These are phyloP conservation scores for Pandemis cinnamomeana DNA, from an alignment of 2,888 invertebrate species.

Conservation along the genomic window DNA sequence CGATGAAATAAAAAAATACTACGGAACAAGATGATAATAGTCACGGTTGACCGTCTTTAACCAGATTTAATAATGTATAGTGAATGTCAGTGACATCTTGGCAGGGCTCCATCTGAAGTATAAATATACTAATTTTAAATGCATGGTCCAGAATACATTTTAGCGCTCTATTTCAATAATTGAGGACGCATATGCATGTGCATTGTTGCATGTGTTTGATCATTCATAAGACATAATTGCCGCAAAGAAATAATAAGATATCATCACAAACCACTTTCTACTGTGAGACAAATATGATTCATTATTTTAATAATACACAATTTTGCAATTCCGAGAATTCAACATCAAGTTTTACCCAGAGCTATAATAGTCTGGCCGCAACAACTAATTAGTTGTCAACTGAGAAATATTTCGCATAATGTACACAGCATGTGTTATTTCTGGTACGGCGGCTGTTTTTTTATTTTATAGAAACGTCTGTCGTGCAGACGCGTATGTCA, in stretches of 20 bases:
- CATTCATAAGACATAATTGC: background rate
- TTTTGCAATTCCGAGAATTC: conserved; percentile 2
- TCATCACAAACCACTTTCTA: background rate
- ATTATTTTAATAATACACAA: conserved; percentile 5
- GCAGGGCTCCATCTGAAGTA: conserved; percentile 76
- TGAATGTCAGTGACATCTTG: conserved; percentile 80
- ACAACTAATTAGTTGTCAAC: conserved; percentile 31
- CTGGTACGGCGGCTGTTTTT: conserved; percentile 31
- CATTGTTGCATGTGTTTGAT: conserved; percentile 21
- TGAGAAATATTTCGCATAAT: conserved; percentile 13
- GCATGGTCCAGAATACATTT: conserved; percentile 74
- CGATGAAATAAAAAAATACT: conserved; percentile 1
- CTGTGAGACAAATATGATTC: background rate
- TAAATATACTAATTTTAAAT: conserved; percentile 79
- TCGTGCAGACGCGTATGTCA: conserved; percentile 31
- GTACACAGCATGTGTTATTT: conserved; percentile 26
- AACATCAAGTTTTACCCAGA: background rate
- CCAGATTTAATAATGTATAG: conserved; percentile 64
- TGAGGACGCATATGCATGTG: conserved; percentile 16
- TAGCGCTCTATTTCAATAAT: conserved; percentile 61
- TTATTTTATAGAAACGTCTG: conserved; percentile 33
- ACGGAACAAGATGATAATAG: conserved; percentile 23
- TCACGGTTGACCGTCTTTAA: conserved; percentile 50
- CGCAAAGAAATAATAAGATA: background rate
- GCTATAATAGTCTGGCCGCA: conserved; percentile 10